These are phyloP conservation scores for Triplophysa bombifrons DNA, from an alignment of 2,797 vertebrate genomes.

Conservation along the genomic window DNA sequence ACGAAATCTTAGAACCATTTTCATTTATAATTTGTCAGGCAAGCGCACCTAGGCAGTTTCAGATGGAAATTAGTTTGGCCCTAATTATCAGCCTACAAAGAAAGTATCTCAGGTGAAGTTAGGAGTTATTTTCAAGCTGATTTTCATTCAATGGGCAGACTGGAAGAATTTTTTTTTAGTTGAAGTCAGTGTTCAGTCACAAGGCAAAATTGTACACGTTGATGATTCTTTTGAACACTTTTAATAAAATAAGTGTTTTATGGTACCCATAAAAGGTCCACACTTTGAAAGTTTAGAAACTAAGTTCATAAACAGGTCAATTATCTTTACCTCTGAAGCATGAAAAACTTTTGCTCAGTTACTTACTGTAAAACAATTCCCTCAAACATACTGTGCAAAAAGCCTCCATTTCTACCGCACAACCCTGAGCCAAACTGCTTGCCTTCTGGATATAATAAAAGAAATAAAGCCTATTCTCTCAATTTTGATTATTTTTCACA, in stretches of 20 bases:
- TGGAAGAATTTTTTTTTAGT: constrained; percentile 9
- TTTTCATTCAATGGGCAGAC: constrained; percentile 19
- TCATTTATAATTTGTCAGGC: constrained; percentile 20
- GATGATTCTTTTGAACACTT: not conserved
- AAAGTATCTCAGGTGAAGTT: not conserved
- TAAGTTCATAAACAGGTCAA: not conserved
- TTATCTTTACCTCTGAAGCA: too few relatives aligned
- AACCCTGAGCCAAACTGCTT: not conserved
- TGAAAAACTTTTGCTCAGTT: not conserved
- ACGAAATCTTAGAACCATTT: not conserved
- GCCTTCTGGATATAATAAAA: constrained; percentile 3
- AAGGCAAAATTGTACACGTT: not conserved
- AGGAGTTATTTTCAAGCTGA: constrained; percentile 9
- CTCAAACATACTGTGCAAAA: not conserved
- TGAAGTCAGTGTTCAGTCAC: constrained; percentile 10
- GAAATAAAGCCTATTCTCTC: not conserved
- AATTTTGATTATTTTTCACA: not conserved
- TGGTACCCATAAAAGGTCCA: not conserved
- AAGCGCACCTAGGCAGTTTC: constrained; percentile 1
- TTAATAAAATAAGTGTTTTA: not conserved
- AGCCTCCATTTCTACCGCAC: not conserved
- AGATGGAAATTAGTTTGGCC: constrained; percentile 12
- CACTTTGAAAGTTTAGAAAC: not conserved
- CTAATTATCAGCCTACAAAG: constrained; percentile 37
- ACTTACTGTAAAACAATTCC: too few relatives aligned